Conservation (phyloP, 64 coral and sea anemone species). For the Montipora capricornis region DNA sequence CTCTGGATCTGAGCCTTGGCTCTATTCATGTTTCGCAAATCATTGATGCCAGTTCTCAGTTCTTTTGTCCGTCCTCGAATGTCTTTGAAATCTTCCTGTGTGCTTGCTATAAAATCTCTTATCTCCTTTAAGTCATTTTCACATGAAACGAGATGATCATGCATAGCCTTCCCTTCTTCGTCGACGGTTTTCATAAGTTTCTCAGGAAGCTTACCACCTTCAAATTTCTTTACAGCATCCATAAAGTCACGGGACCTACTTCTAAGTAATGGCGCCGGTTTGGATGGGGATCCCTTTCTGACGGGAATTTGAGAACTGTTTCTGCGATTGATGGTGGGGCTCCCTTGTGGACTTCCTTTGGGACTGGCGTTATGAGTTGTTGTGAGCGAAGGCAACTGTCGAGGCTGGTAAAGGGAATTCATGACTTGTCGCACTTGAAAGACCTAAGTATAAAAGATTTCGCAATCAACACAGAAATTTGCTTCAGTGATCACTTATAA, state of each 20-base stretch:
- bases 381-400: constrained; percentile 1
- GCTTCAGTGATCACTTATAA: too few species aligned
- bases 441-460: too few species aligned
- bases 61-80: constrained; percentile 21
- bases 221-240: constrained; percentile 49
- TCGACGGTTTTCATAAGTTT: constrained; percentile 42
- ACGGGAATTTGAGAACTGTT: constrained; percentile 34
- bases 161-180: constrained; percentile 13
- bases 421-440: background rate
- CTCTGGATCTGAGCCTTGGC: background rate
- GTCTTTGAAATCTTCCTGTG: constrained; percentile 32
- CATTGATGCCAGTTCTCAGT: background rate
- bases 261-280: constrained; percentile 22
- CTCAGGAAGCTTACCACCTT: constrained; percentile 33
- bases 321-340: background rate
- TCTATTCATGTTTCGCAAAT: background rate
- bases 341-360: constrained; percentile 8
- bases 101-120: constrained; percentile 9
- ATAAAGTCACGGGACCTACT: constrained; percentile 42
- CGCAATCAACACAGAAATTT: too few species aligned
- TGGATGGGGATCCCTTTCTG: background rate
- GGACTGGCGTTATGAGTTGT: background rate
- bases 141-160: background rate
- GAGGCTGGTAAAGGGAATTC: background rate
- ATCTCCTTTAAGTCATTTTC: constrained; percentile 30